A percentile compares a stretch with the other conserved stretches of the same genome.
These are phyloP conservation scores for Enteromius afrohamiltoni DNA, from an alignment of 2,797 vertebrate genomes.

Conservation along the genomic window DNA sequence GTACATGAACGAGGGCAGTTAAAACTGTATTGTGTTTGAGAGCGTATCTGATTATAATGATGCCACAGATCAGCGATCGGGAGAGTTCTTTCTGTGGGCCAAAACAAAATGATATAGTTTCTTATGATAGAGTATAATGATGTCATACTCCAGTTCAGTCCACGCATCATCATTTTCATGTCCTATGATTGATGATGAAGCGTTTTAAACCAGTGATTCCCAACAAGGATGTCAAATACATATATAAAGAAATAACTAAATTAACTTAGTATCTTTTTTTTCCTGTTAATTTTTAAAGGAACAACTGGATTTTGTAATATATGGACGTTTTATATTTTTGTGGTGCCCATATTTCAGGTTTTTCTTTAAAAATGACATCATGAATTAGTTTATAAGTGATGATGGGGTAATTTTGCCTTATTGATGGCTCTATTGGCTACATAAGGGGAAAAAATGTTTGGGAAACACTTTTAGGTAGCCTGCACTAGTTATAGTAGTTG, in stretches of 20 bases:
- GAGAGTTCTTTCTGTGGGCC: neutral
- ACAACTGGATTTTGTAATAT: neutral
- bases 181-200: neutral
- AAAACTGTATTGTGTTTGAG: neutral
- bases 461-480: neutral
- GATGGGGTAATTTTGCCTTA: neutral
- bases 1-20: neutral
- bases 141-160: neutral
- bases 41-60: slow-evolving; percentile 15
- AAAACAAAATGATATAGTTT: neutral
- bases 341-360: neutral
- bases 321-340: neutral
- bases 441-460: neutral
- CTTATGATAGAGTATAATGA: neutral
- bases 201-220: neutral
- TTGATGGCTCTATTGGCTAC: neutral
- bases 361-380: neutral
- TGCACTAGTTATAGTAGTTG: neutral
- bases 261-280: neutral
- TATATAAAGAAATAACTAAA: neutral
- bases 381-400: neutral
- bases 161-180: neutral
- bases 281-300: neutral
- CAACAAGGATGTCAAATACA: neutral
- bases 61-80: slow-evolving; percentile 6